A percentile compares a stretch with the other conserved stretches of the same genome.
phyloP scores from a whole-genome alignment of 1,140 invertebrate species.

The Drosophila grimshawi region DNA sequence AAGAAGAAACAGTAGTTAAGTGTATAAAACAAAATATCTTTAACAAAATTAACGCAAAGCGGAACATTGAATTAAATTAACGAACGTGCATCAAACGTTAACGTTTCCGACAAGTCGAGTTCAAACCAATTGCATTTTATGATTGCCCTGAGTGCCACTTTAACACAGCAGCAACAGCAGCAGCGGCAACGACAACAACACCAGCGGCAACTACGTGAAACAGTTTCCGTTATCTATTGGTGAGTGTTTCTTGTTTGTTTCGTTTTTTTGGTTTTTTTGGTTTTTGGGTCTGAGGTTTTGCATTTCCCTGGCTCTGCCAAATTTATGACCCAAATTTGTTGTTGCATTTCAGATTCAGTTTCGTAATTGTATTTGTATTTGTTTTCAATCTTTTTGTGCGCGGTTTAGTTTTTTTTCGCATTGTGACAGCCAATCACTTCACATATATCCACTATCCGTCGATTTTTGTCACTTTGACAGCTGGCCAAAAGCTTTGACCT shows the following conservation, averaged over 20 bases:
- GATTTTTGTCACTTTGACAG: conserved; percentile 53
- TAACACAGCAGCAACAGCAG: conserved; percentile 35
- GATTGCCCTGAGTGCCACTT: conserved; percentile 71
- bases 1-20: conserved; percentile 3
- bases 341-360: conserved; percentile 51
- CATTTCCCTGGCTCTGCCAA: conserved; percentile 49
- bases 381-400: conserved; percentile 54
- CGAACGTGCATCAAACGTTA: conserved; percentile 2
- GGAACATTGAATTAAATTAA: conserved; percentile 22
- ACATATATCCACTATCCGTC: conserved; percentile 32
- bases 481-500: conserved; percentile 33
- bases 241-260: conserved; percentile 36
- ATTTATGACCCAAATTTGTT: conserved; percentile 68
- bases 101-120: conserved; percentile 46
- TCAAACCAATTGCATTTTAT: conserved; percentile 81
- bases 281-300: conserved; percentile 42
- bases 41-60: neutral
- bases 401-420: conserved; percentile 16
- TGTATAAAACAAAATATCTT: neutral
- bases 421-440: conserved; percentile 42
- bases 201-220: conserved; percentile 43
- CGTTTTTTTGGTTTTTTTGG: conserved; percentile 16
- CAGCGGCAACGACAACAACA: conserved; percentile 4
- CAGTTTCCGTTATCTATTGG: conserved; percentile 67
- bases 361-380: conserved; percentile 47